Conservation (phyloP, 2,113 vertebrate species). For the Pangasianodon gigas region DNA sequence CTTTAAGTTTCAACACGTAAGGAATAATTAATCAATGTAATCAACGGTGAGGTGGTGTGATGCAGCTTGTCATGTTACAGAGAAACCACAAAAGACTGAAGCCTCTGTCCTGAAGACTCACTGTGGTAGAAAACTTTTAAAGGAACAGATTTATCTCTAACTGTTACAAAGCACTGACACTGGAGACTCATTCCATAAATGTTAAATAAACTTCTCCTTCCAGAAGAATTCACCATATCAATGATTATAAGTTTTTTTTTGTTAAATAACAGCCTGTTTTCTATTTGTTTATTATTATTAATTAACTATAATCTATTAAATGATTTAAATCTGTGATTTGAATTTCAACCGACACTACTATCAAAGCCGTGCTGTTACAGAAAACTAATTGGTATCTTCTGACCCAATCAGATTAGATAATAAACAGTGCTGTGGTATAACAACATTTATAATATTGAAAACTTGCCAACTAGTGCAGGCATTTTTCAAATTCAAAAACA, state of each 20-base stretch:
- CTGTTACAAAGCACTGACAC: not conserved
- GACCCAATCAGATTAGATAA: not conserved
- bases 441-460: not conserved
- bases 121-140: not conserved
- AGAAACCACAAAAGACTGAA: not conserved
- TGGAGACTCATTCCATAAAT: not conserved
- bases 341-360: not conserved
- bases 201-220: not conserved
- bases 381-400: not conserved
- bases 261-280: not conserved
- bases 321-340: not conserved
- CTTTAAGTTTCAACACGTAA: not conserved
- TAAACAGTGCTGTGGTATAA: not conserved
- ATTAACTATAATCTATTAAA: not conserved
- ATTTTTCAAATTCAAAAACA: not conserved
- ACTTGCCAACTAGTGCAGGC: not conserved
- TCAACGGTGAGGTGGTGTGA: not conserved
- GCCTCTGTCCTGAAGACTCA: not conserved
- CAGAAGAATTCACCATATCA: not conserved
- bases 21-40: not conserved
- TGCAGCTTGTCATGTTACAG: not conserved
- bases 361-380: not conserved
- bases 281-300: not conserved
- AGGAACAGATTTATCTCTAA: not conserved
- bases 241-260: not conserved